Evolutionary conservation across 1,140 invertebrate genomes (phyloP).

Genomic region (Idris sp.): DNA sequence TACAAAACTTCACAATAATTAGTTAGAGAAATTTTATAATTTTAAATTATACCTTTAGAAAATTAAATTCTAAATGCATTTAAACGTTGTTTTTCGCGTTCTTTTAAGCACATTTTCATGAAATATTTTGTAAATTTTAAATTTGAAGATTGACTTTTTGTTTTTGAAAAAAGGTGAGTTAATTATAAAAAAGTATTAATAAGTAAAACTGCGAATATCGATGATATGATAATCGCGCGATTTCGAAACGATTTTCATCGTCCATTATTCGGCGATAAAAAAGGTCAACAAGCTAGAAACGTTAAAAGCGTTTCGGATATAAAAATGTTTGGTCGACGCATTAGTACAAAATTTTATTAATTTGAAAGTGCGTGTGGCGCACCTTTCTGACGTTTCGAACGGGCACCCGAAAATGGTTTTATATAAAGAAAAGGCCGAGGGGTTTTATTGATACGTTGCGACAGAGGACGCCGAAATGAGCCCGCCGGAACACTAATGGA

Average conservation of each 20-base stretch:
- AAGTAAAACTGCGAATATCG: constrained; percentile 32
- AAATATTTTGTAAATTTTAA: no score
- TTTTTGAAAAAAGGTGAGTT: no score
- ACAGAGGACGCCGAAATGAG: constrained; percentile 62
- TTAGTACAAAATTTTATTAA: constrained; percentile 60
- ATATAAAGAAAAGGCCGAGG: constrained; percentile 30
- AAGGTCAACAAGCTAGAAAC: constrained; percentile 18
- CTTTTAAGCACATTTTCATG: no score
- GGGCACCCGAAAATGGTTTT: constrained; percentile 53
- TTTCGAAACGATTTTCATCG: constrained; percentile 44
- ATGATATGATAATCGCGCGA: constrained; percentile 47
- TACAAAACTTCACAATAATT: no score
- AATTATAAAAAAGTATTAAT: no score
- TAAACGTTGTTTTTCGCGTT: no score
- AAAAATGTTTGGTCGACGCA: constrained; percentile 50
- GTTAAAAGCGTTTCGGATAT: constrained; percentile 54
- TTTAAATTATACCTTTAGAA: no score
- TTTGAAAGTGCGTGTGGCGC: constrained; percentile 56
- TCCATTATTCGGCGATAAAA: constrained; percentile 42
- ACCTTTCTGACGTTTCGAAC: constrained; percentile 41
- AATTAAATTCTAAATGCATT: no score
- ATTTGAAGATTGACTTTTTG: no score
- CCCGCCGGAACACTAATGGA: constrained; percentile 65
- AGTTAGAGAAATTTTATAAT: no score
- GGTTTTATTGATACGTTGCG: constrained; percentile 68